phyloP scores from a whole-genome alignment of 2,888 invertebrate genomes.

The Timema cristinae region DNA sequence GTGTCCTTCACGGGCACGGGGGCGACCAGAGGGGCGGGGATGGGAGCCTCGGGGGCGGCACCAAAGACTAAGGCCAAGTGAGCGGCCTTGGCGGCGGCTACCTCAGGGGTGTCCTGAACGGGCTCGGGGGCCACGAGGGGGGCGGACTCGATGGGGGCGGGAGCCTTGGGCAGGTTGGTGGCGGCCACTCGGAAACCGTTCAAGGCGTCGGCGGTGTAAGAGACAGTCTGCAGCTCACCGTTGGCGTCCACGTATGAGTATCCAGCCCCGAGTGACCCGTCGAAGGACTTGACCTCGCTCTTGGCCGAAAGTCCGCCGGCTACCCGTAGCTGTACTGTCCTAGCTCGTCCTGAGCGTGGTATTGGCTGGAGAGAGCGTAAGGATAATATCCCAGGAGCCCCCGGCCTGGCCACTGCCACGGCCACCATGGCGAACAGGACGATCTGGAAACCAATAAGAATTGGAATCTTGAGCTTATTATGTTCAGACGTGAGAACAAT shows the following conservation, averaged over 20 bases:
- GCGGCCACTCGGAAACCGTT: conserved; percentile 49
- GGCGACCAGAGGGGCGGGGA: conserved; percentile 15
- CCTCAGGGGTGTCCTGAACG: conserved; percentile 44
- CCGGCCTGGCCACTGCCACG: not conserved
- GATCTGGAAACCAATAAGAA: not conserved
- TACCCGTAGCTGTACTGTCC: conserved; percentile 60
- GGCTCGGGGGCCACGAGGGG: conserved; percentile 24
- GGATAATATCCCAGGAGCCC: not conserved
- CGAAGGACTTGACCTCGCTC: conserved; percentile 50
- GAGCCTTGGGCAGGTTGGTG: conserved; percentile 46
- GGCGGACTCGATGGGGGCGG: conserved; percentile 37
- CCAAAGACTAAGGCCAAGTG: conserved; percentile 49
- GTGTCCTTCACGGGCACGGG: conserved; percentile 21
- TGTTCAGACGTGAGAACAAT: too few species aligned
- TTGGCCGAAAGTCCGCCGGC: conserved; percentile 61
- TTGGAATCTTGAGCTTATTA: too few species aligned
- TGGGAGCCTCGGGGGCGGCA: conserved; percentile 18
- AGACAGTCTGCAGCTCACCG: conserved; percentile 46
- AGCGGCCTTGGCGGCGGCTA: conserved; percentile 51
- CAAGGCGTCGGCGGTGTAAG: conserved; percentile 45
- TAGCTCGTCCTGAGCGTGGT: conserved; percentile 57
- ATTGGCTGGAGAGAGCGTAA: conserved; percentile 42
- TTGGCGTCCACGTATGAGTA: conserved; percentile 62
- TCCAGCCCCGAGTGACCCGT: conserved; percentile 61
- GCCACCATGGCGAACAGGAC: conserved; percentile 10